phyloP scores from a whole-genome alignment of 2,888 invertebrate genomes.

The Brachylomia viminalis region DNA sequence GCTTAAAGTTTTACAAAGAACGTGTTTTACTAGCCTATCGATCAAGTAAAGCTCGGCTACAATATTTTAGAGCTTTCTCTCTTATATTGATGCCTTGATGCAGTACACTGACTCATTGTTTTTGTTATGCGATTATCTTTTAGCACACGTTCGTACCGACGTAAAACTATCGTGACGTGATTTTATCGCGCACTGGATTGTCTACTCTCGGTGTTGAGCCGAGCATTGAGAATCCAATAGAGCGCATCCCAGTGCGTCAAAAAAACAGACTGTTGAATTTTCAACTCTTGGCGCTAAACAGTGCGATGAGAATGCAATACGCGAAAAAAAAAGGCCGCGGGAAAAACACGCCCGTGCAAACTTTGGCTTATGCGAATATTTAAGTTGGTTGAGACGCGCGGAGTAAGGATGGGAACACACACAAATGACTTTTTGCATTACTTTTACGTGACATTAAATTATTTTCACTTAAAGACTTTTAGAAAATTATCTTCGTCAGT shows the following conservation, averaged over 20 bases:
- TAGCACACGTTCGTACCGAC: too few relatives aligned
- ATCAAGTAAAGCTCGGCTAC: not conserved
- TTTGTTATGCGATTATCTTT: not conserved
- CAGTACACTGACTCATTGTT: not conserved
- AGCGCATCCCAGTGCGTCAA: too few relatives aligned
- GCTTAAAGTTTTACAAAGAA: not conserved
- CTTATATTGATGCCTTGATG: not conserved
- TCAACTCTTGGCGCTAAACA: too few relatives aligned
- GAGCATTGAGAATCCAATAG: too few relatives aligned
- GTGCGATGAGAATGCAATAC: too few relatives aligned
- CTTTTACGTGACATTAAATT: not conserved
- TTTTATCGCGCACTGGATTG: too few relatives aligned
- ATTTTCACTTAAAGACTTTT: not conserved
- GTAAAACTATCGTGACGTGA: too few relatives aligned
- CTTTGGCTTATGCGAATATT: too few relatives aligned
- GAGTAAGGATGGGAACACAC: not conserved
- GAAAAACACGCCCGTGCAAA: too few relatives aligned
- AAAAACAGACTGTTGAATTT: too few relatives aligned
- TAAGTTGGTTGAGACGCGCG: not conserved
- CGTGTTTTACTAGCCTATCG: not conserved
- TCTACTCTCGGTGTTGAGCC: too few relatives aligned
- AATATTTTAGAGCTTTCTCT: not conserved
- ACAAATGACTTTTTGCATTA: not conserved
- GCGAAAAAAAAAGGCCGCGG: too few relatives aligned
- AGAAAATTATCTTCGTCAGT: not conserved